Base-by-base conservation (phyloP, 2,888 invertebrate species). In the Ectemnius cavifrons region DNA sequence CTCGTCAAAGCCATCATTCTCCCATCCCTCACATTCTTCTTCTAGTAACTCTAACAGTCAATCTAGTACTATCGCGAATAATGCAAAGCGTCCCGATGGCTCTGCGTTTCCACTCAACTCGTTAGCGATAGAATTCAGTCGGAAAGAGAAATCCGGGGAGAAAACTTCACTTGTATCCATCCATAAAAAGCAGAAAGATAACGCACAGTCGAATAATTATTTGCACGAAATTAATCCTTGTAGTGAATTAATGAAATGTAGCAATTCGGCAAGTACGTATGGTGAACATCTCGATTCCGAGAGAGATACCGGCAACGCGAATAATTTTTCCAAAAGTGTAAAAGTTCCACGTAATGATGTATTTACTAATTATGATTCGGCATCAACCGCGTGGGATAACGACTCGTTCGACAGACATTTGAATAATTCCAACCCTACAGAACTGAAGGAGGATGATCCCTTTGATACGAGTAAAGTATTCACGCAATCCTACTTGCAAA, bases 381-480 rank as follows among this genome's bases (percentile, higher is more conserved):
- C 52, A 14, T 8, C 45, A 14, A 64, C 20, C 60, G 56, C 52
- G 16, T 68, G 76, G 45, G 70, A 71, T 4, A 67, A 78, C 18
- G 73, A 84, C 63, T 63, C 75, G 16, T 78, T 81, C 27, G 80
- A 81, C 45, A 71, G 67, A 13, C 66, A 77, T 60, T 64, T 71
- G 5, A 67, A 68, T 8, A 78, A 72, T 63, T 71, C 78, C 2
- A 67, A 69, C 60, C 67, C 78, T 3, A 23, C 69, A 46, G 28
- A 59, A 8, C 59, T 79, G 49, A 80, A 81, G 18, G 75, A 73
- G 61, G 87, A 71, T 14, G 80, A 89, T 84, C 89, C 89, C n/a
- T 89, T 89, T 56, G 89, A 89, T 65, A 89, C 89, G 11, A 89
- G 89, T 72, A 86, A 78, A 78, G 82, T 88, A 45, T 78, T 86